These are phyloP conservation scores for Oscheius sp. DNA, from an alignment of 2,888 invertebrate species.

Conservation along the genomic window DNA sequence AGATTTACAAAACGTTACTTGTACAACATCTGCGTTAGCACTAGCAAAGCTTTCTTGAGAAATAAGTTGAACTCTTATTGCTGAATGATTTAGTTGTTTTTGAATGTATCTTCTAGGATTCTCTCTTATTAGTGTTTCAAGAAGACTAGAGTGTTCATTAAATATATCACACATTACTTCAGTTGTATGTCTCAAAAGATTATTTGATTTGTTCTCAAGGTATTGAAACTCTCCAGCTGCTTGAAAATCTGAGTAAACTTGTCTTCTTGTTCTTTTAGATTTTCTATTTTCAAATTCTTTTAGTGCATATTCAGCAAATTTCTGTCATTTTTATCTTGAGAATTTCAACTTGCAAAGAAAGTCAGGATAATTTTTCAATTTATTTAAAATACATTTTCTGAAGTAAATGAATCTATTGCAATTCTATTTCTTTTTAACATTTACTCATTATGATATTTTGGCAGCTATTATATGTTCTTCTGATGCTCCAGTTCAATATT, in stretches of 20 bases:
- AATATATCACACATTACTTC: slow-evolving; percentile 36
- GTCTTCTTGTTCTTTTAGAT: slow-evolving; percentile 32
- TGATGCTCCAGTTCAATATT: slow-evolving; percentile 37
- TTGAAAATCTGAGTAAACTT: slow-evolving; percentile 45
- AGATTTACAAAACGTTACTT: slow-evolving; percentile 43
- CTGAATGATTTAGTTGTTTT: slow-evolving; percentile 36
- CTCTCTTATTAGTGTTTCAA: slow-evolving; percentile 29
- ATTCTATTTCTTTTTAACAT: slow-evolving; percentile 32
- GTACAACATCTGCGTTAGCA: slow-evolving; percentile 21
- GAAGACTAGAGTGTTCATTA: slow-evolving; percentile 32
- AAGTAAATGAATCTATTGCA: slow-evolving; percentile 33
- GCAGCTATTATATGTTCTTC: slow-evolving; percentile 28
- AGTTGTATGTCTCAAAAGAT: slow-evolving; percentile 40
- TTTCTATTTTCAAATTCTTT: slow-evolving; percentile 14
- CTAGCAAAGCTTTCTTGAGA: not conserved
- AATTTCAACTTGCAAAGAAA: too few relatives aligned
- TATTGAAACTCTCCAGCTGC: slow-evolving; percentile 49
- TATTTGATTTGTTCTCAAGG: slow-evolving; percentile 43
- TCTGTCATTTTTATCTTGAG: too few relatives aligned
- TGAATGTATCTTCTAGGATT: slow-evolving; percentile 35
- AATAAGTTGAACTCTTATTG: slow-evolving; percentile 34
- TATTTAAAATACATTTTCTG: too few relatives aligned
- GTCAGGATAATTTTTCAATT: not conserved
- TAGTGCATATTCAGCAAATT: slow-evolving; percentile 29
- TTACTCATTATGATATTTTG: slow-evolving; percentile 12